Evolutionary conservation across 1,140 invertebrate genomes (phyloP).

Genomic region (Drosophila watanabei): DNA sequence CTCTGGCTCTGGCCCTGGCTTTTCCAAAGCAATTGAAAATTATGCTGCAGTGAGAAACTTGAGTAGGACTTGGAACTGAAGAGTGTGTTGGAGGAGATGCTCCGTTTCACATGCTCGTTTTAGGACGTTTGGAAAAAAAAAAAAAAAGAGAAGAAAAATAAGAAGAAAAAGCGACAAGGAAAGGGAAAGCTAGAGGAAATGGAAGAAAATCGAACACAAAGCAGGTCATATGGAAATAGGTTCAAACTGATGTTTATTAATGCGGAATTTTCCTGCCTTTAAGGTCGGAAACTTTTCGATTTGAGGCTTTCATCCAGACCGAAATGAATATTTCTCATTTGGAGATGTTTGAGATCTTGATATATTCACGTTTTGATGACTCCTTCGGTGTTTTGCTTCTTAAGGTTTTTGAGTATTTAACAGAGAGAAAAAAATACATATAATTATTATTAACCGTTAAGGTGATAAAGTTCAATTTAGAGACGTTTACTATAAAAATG

Average conservation of each 20-base stretch:
- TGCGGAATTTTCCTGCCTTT: conserved; percentile 34
- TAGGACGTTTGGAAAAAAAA: conserved; percentile 5
- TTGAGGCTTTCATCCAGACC: background rate
- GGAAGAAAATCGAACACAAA: conserved; percentile 44
- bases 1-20: background rate
- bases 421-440: background rate
- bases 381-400: background rate
- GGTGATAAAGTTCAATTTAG: background rate
- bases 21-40: conserved; percentile 52
- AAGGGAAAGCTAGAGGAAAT: conserved; percentile 6
- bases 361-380: background rate
- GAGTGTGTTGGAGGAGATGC: conserved; percentile 52
- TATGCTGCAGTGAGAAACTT: conserved; percentile 49
- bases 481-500: background rate
- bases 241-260: conserved; percentile 46
- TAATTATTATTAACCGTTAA: background rate
- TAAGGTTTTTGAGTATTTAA: background rate
- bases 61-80: conserved; percentile 45
- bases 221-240: conserved; percentile 80
- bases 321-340: conserved; percentile 13
- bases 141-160: background rate
- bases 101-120: conserved; percentile 43
- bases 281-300: conserved; percentile 8
- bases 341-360: background rate
- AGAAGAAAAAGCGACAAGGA: background rate